phyloP scores from a whole-genome alignment of 2,888 invertebrate genomes.

The Pterostichus madidus region DNA sequence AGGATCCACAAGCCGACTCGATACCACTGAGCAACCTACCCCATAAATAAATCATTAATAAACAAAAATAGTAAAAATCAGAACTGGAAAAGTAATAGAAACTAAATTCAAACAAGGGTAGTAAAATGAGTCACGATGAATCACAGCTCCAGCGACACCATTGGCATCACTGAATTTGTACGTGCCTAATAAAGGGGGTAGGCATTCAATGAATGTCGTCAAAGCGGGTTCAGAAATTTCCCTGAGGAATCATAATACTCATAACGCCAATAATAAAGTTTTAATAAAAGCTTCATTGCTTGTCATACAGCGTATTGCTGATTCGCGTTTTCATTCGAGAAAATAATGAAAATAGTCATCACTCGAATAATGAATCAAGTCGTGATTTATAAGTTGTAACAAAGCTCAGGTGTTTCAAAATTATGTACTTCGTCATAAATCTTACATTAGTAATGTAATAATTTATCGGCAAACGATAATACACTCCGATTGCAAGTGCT shows the following conservation, averaged over 20 bases:
- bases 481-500: constrained; percentile 7
- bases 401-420: constrained; percentile 32
- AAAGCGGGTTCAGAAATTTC: constrained; percentile 6
- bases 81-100: no score
- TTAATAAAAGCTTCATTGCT: constrained; percentile 35
- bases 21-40: no score
- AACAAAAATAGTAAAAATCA: no score
- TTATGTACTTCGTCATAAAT: constrained; percentile 6
- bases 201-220: constrained; percentile 19
- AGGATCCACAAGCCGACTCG: no score
- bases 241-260: constrained; percentile 11
- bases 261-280: constrained; percentile 42
- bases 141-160: neutral
- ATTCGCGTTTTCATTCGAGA: no score
- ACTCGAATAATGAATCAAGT: constrained; percentile 17
- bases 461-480: constrained; percentile 34
- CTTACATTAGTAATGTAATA: constrained; percentile 14
- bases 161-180: constrained; percentile 1
- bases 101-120: no score
- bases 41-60: no score
- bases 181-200: constrained; percentile 22
- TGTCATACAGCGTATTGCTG: neutral
- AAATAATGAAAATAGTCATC: neutral
- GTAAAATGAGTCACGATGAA: constrained; percentile 17
- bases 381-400: constrained; percentile 30